Evolutionary conservation across 2,888 invertebrate species (phyloP).

Genomic region (Geophilus truncorum): DNA sequence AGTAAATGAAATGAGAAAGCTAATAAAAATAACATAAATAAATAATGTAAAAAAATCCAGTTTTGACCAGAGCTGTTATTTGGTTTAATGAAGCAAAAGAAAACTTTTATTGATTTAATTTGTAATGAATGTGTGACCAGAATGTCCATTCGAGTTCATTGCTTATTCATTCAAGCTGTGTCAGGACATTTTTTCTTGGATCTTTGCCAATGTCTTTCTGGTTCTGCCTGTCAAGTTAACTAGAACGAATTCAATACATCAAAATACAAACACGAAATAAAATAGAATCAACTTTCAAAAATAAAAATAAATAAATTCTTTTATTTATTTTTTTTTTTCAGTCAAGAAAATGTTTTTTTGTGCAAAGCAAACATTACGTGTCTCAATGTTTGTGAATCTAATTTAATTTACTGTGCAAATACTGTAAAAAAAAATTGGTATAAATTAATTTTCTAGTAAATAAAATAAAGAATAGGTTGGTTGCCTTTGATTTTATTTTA

Average conservation of each 20-base stretch:
- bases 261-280: neutral
- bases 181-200: neutral
- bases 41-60: neutral
- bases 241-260: neutral
- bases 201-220: neutral
- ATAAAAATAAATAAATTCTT: neutral
- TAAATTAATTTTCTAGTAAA: no score
- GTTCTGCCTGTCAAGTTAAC: neutral
- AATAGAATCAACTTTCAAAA: neutral
- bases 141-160: neutral
- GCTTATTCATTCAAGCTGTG: constrained; percentile 12
- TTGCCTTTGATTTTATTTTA: neutral
- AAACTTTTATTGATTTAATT: constrained; percentile 14
- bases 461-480: no score
- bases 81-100: neutral
- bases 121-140: constrained; percentile 12
- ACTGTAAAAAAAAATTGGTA: no score
- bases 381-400: no score
- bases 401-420: no score
- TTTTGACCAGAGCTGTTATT: neutral
- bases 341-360: no score
- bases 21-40: neutral
- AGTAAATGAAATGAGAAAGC: neutral
- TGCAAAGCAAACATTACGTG: no score
- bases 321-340: no score